These are phyloP conservation scores for Ochotona curzoniae DNA, from an alignment of 2,113 vertebrate species.

Conservation along the genomic window DNA sequence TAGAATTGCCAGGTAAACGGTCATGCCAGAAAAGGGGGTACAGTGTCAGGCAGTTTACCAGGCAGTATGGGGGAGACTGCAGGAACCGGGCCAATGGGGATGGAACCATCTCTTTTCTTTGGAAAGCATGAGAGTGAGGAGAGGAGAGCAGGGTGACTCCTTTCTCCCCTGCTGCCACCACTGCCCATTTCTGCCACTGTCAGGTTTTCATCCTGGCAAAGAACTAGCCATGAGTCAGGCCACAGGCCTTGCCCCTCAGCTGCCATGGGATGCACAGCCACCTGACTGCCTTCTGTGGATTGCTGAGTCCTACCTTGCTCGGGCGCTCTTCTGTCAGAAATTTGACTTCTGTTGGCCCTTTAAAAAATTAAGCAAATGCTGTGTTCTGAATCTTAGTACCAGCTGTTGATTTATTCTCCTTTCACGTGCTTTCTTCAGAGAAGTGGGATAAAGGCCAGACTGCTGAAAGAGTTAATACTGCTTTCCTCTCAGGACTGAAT, in stretches of 20 bases:
- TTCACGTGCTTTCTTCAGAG: constrained; percentile 56
- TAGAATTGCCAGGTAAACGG: constrained; percentile 70
- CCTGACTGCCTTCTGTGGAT: neutral
- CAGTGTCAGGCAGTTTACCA: neutral
- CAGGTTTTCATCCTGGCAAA: neutral
- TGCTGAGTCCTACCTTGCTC: neutral
- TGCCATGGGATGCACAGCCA: neutral
- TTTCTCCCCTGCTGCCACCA: no score
- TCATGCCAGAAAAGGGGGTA: constrained; percentile 7
- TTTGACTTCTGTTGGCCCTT: constrained; percentile 23
- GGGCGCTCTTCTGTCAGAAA: neutral
- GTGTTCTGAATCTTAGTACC: constrained; percentile 37
- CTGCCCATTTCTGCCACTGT: neutral
- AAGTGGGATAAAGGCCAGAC: constrained; percentile 35
- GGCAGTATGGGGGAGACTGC: neutral
- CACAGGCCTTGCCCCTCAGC: neutral
- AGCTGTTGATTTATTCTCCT: constrained; percentile 44
- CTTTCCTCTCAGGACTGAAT: neutral
- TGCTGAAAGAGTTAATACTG: constrained; percentile 33
- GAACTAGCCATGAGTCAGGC: neutral
- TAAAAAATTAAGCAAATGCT: constrained; percentile 43
- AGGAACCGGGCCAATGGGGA: neutral
- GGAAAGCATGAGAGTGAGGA: neutral
- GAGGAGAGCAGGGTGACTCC: neutral
- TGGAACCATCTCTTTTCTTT: neutral